Conservation (phyloP, 92 coral and sea anemone genomes). For the Porites lobata region DNA sequence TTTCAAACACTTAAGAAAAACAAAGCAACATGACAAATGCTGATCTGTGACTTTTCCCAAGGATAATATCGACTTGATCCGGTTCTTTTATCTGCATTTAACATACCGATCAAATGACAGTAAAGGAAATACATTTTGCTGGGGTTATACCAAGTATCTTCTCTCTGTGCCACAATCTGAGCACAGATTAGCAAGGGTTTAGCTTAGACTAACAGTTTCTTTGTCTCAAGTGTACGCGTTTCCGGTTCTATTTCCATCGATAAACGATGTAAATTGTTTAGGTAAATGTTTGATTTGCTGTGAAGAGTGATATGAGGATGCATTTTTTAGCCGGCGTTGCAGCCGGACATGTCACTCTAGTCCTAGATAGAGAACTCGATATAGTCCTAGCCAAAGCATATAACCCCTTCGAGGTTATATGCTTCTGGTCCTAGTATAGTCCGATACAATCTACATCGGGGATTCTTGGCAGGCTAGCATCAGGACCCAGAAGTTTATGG, state of each 20-base stretch:
- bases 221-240: constrained; percentile 10
- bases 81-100: neutral
- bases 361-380: too few relatives aligned
- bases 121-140: neutral
- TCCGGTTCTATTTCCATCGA: constrained; percentile 24
- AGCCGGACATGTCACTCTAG: too few relatives aligned
- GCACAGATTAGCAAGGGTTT: neutral
- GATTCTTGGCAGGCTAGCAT: too few relatives aligned
- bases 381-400: too few relatives aligned
- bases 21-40: constrained; percentile 48
- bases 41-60: neutral
- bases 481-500: too few relatives aligned
- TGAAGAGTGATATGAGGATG: neutral
- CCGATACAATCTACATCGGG: too few relatives aligned
- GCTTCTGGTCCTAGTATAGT: too few relatives aligned
- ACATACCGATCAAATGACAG: neutral
- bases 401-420: too few relatives aligned
- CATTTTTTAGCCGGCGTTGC: too few relatives aligned
- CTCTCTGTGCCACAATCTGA: neutral
- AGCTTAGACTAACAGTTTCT: constrained; percentile 4
- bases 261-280: constrained; percentile 30
- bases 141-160: neutral
- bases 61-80: neutral
- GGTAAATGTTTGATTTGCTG: constrained; percentile 45
- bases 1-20: constrained; percentile 65